phyloP scores from a whole-genome alignment of 2,113 vertebrate species.

The Rhabdornis inornatus region DNA sequence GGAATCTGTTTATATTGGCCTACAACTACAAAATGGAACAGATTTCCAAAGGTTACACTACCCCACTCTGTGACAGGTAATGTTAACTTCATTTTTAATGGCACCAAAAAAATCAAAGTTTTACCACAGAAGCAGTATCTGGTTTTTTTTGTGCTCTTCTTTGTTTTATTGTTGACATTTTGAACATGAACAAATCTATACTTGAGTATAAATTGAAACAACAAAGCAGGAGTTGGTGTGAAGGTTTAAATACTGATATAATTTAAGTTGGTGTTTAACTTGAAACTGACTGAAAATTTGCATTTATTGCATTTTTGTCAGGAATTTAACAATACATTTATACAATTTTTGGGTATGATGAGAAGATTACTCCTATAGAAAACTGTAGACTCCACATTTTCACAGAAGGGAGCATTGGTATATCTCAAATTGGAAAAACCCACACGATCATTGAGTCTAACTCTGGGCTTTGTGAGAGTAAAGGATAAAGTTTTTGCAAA shows the following conservation, averaged over 20 bases:
- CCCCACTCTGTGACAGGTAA: slow-evolving; percentile 90
- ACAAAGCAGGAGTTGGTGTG: neutral
- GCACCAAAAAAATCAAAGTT: neutral
- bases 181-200: neutral
- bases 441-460: neutral
- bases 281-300: neutral
- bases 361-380: neutral
- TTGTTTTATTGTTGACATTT: neutral
- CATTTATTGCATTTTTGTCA: neutral
- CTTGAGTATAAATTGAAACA: neutral
- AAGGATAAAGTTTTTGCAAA: neutral
- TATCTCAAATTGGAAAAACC: neutral
- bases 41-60: slow-evolving; percentile 83
- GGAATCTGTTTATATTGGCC: slow-evolving; percentile 87
- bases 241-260: neutral
- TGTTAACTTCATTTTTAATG: neutral
- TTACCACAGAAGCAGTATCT: neutral
- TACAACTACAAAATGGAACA: slow-evolving; percentile 99
- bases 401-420: neutral
- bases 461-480: neutral
- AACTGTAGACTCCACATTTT: neutral
- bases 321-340: neutral
- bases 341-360: neutral
- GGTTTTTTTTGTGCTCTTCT: neutral
- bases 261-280: neutral